Conservation (phyloP, 2,888 invertebrate genomes). For the Amphipyra berbera region DNA sequence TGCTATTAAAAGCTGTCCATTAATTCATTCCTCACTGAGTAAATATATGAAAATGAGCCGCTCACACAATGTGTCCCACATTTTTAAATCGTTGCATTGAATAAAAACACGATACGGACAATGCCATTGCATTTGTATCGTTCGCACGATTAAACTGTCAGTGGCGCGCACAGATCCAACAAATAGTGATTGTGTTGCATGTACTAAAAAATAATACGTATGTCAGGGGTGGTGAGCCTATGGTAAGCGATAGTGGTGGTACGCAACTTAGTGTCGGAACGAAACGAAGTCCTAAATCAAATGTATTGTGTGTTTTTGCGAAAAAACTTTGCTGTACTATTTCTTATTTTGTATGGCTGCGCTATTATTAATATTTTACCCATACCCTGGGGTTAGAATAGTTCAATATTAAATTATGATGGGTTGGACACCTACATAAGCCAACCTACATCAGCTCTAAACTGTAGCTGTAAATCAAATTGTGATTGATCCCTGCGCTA, state of each 20-base stretch:
- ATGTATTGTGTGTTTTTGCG: too few species aligned
- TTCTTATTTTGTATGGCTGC: too few species aligned
- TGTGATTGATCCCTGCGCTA: too few species aligned
- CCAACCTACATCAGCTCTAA: too few species aligned
- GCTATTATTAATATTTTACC: too few species aligned
- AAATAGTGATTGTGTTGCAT: conserved; percentile 19
- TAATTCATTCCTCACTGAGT: conserved; percentile 21
- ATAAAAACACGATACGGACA: conserved; percentile 41
- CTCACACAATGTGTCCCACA: conserved; percentile 28
- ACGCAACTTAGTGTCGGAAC: too few species aligned
- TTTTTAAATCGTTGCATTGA: conserved; percentile 39
- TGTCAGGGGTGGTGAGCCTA: neutral
- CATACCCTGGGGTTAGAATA: too few species aligned
- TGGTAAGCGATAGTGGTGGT: neutral
- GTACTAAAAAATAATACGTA: conserved; percentile 14
- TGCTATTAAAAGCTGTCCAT: conserved; percentile 8
- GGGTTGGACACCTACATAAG: too few species aligned
- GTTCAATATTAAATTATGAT: too few species aligned
- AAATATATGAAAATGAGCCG: conserved; percentile 28
- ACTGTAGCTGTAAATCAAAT: too few species aligned
- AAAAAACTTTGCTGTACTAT: too few species aligned
- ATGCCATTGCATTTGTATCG: conserved; percentile 41
- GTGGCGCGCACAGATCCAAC: conserved; percentile 15
- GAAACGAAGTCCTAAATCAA: too few species aligned
- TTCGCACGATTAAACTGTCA: conserved; percentile 42